phyloP scores from a whole-genome alignment of 2,797 vertebrate species.

The Pogonophryne albipinna region DNA sequence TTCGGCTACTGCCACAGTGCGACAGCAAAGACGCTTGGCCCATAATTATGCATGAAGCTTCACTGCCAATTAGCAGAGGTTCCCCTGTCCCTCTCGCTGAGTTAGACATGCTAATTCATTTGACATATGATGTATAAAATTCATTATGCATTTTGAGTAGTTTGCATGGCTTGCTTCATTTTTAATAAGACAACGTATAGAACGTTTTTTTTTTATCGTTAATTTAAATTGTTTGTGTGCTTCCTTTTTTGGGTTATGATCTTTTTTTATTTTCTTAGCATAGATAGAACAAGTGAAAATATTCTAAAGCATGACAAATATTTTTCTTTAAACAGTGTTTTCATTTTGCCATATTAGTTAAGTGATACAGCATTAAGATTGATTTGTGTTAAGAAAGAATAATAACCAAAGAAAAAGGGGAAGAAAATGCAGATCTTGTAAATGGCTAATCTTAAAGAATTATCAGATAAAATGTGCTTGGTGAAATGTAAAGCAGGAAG shows the following conservation, averaged over 20 bases:
- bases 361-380: slow-evolving; percentile 5
- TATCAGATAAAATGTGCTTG: slow-evolving; percentile 27
- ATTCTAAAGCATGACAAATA: slow-evolving; percentile 27
- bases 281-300: slow-evolving; percentile 11
- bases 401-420: neutral
- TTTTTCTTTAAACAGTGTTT: slow-evolving; percentile 17
- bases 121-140: slow-evolving; percentile 90
- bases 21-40: slow-evolving; percentile 83
- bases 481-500: neutral
- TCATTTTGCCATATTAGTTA: slow-evolving; percentile 6
- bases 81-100: slow-evolving; percentile 88
- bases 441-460: slow-evolving; percentile 35
- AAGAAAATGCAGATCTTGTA: slow-evolving; percentile 12
- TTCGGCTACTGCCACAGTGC: slow-evolving; percentile 81
- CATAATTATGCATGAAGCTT: slow-evolving; percentile 89
- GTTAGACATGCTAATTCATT: slow-evolving; percentile 89
- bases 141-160: slow-evolving; percentile 90
- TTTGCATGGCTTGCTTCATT: slow-evolving; percentile 87
- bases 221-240: slow-evolving; percentile 59
- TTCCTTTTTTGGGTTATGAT: slow-evolving; percentile 31
- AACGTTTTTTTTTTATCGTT: slow-evolving; percentile 58
- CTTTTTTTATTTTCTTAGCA: slow-evolving; percentile 19
- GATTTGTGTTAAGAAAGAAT: neutral
- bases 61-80: slow-evolving; percentile 89
- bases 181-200: slow-evolving; percentile 81